Evolutionary conservation across 2,113 vertebrate genomes (phyloP), one percentile per base, ranked within the genome.

Genomic region (Bos indicus): DNA sequence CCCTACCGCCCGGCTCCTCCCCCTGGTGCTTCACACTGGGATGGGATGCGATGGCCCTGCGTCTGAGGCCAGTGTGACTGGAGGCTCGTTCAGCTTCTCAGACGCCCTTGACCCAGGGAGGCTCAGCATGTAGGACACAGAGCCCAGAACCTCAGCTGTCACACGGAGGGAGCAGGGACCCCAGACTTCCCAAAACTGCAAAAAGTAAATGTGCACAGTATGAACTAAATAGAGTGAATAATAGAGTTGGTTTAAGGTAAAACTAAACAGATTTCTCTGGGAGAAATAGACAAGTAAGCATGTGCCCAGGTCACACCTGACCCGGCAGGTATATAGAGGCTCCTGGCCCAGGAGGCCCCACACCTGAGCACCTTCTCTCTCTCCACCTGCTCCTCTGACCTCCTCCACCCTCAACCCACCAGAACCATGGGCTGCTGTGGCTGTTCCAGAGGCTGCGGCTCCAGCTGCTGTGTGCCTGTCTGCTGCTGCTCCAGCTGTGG

Each of bases 101-200:
- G 25, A 7, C 0, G 5, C 23, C 36, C 15, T 25, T 0, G 5
- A 3, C 23, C 15, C 9, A 52, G 77, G 46, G 51, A 74, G 51
- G 51, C 25, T 40, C n/a, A 2, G 25, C 1, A 0, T 1, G 87
- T 15, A 9, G 51, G n/a, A 64, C 51, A 26, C 19, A 11, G 48
- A 54, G 10, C 33, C 48, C 15, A 26, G 6, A 19, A 6, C 48
- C 5, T 11, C 40, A 48, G 54, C 28, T 2, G 1, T 26, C 7
- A 21, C 7, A 46, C 0, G 4, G 43, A 59, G 10, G 43, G 60
- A 12, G 28, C 57, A 36, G 11, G 77, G 57, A 26, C 43, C 23
- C 21, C 15, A 5, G 28, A 13, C 74, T 21, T 2, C 77, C 56
- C 56, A 0, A 46, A 36, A 52, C 15, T 9, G 77, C 33, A 62